phyloP scores from a whole-genome alignment of 1,140 invertebrate species.

The Drosophila nikananu region DNA sequence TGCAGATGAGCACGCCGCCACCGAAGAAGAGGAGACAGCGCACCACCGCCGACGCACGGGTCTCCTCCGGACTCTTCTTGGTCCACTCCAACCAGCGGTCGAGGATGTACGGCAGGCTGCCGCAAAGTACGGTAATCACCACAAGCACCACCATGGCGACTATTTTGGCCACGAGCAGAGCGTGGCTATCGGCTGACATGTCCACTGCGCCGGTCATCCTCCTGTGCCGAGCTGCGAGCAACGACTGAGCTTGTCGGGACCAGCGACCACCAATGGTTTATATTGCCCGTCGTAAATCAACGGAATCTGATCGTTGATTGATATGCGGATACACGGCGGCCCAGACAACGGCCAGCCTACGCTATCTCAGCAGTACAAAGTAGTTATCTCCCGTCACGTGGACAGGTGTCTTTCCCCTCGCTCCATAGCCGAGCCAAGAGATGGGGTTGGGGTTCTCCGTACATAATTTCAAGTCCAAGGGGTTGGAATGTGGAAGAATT shows the following conservation, averaged over 20 bases:
- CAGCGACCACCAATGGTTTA: slow-evolving; percentile 17
- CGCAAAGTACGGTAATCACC: slow-evolving; percentile 89
- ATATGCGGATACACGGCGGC: slow-evolving; percentile 44
- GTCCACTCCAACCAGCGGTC: slow-evolving; percentile 88
- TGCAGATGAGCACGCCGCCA: slow-evolving; percentile 95
- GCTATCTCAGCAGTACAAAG: background rate
- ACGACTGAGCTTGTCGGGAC: slow-evolving; percentile 32
- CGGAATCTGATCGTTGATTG: slow-evolving; percentile 55
- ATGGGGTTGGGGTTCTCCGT: background rate
- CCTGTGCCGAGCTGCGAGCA: slow-evolving; percentile 15
- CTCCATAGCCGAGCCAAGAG: slow-evolving; percentile 7
- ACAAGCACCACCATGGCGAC: slow-evolving; percentile 90
- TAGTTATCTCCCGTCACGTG: slow-evolving; percentile 19
- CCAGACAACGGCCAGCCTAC: slow-evolving; percentile 11
- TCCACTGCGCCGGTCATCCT: slow-evolving; percentile 47
- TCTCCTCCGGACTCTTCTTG: slow-evolving; percentile 84
- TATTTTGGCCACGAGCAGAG: slow-evolving; percentile 88
- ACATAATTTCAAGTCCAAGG: background rate
- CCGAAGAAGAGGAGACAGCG: slow-evolving; percentile 92
- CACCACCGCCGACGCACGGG: slow-evolving; percentile 85
- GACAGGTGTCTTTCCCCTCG: slow-evolving; percentile 25
- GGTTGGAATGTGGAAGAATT: background rate
- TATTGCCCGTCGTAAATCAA: slow-evolving; percentile 55
- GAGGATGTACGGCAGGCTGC: slow-evolving; percentile 89
- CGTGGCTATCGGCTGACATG: slow-evolving; percentile 48